Conservation (phyloP, 2,888 invertebrate species). For the Drosophila paranaensis region DNA sequence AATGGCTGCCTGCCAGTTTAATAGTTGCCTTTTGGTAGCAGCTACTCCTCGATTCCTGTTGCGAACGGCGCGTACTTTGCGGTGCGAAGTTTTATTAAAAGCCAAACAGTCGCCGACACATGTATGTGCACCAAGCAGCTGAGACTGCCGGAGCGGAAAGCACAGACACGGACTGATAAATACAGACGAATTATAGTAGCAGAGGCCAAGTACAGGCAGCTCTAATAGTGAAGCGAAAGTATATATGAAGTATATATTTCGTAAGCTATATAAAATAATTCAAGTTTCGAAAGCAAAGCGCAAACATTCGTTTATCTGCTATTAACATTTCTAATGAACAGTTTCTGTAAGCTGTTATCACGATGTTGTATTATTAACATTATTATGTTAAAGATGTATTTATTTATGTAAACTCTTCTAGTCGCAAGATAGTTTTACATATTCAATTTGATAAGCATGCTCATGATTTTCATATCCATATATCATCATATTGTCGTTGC, state of each 20-base stretch:
- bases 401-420: neutral
- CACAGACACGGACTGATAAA: constrained; percentile 65
- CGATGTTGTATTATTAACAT: neutral
- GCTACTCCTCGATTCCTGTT: constrained; percentile 46
- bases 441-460: neutral
- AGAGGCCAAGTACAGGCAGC: constrained; percentile 44
- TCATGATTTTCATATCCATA: neutral
- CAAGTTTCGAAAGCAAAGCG: too few relatives aligned
- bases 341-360: neutral
- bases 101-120: constrained; percentile 68
- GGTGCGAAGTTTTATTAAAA: constrained; percentile 72
- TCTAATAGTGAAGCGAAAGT: neutral
- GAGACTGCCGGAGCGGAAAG: constrained; percentile 58
- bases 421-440: neutral
- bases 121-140: constrained; percentile 24
- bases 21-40: constrained; percentile 49
- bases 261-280: too few relatives aligned
- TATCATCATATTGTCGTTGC: neutral
- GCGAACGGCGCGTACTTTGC: constrained; percentile 39
- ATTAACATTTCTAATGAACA: neutral
- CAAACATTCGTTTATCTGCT: neutral
- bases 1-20: constrained; percentile 71
- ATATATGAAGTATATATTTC: too few relatives aligned
- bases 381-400: neutral
- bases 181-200: constrained; percentile 60